Evolutionary conservation across 30 jellyfish, hydroid and myxozoan species (phyloP).

Genomic region (Hydra vulgaris): DNA sequence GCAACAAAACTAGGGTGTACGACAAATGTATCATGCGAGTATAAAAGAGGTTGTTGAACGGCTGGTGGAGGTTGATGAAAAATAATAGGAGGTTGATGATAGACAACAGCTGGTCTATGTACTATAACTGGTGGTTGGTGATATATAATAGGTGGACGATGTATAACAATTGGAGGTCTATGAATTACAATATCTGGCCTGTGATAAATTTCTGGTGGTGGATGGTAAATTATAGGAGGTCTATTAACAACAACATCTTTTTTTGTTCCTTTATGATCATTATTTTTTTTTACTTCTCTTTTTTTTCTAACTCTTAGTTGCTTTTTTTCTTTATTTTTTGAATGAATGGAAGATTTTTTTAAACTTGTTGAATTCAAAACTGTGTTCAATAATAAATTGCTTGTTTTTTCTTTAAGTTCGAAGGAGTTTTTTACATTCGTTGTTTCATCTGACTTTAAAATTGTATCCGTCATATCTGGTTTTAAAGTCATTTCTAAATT

Average conservation of each 20-base stretch:
- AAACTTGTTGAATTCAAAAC: background rate
- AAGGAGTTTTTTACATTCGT: no score
- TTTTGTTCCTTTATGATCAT: constrained; percentile 72
- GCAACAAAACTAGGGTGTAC: constrained; percentile 96
- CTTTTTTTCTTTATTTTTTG: constrained; percentile 7
- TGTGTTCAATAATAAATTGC: background rate
- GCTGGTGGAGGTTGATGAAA: constrained; percentile 97
- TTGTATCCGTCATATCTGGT: background rate
- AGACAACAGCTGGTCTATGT: constrained; percentile 89
- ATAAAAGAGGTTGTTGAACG: constrained; percentile 75
- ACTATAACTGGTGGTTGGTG: constrained; percentile 95
- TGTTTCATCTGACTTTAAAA: no score
- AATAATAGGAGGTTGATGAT: constrained; percentile 86
- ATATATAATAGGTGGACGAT: constrained; percentile 86
- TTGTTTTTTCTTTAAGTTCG: no score
- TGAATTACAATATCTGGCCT: constrained; percentile 87
- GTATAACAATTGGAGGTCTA: constrained; percentile 81
- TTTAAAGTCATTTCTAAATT: background rate
- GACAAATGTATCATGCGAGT: constrained; percentile 65
- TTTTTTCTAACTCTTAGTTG: no score
- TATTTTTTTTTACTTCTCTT: constrained; percentile 34
- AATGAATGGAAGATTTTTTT: constrained; percentile 21
- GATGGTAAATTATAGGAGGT: constrained; percentile 93
- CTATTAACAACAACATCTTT: constrained; percentile 92
- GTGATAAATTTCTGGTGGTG: constrained; percentile 95